These are phyloP conservation scores for Cotesia vestalis DNA, from an alignment of 1,140 invertebrate genomes.

Conservation along the genomic window DNA sequence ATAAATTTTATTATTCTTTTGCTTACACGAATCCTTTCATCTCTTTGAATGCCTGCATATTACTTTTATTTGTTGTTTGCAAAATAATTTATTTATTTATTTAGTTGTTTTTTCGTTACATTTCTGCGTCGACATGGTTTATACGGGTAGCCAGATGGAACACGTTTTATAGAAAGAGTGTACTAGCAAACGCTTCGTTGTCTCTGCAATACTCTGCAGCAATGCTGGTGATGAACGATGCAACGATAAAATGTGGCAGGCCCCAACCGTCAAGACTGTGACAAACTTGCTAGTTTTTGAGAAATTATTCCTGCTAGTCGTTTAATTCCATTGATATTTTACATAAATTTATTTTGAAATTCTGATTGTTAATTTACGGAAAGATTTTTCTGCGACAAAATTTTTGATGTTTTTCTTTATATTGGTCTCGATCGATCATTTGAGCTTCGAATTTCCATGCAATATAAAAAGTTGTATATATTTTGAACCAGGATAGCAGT, in stretches of 20 bases:
- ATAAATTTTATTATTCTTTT: too few relatives aligned
- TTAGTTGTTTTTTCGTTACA: neutral
- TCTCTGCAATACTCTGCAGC: slow-evolving; percentile 29
- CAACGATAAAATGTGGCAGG: slow-evolving; percentile 55
- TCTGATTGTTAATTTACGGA: neutral
- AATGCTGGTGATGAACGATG: slow-evolving; percentile 53
- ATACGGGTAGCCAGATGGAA: slow-evolving; percentile 11
- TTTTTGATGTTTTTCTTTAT: neutral
- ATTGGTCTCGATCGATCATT: neutral
- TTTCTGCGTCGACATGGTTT: slow-evolving; percentile 2
- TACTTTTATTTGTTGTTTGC: neutral
- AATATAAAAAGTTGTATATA: neutral
- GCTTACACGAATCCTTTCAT: too few relatives aligned
- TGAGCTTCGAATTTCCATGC: too few relatives aligned
- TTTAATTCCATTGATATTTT: neutral
- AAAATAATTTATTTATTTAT: neutral
- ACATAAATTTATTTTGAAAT: neutral
- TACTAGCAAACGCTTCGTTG: slow-evolving; percentile 19
- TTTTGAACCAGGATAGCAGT: neutral
- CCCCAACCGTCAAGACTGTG: slow-evolving; percentile 38
- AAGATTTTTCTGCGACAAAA: neutral
- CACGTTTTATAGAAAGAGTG: slow-evolving; percentile 4
- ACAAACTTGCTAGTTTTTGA: slow-evolving; percentile 48
- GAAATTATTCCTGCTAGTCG: slow-evolving; percentile 43
- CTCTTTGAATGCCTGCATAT: too few relatives aligned